Conservation (phyloP, 2,113 vertebrate genomes). For the Strix aluco region DNA sequence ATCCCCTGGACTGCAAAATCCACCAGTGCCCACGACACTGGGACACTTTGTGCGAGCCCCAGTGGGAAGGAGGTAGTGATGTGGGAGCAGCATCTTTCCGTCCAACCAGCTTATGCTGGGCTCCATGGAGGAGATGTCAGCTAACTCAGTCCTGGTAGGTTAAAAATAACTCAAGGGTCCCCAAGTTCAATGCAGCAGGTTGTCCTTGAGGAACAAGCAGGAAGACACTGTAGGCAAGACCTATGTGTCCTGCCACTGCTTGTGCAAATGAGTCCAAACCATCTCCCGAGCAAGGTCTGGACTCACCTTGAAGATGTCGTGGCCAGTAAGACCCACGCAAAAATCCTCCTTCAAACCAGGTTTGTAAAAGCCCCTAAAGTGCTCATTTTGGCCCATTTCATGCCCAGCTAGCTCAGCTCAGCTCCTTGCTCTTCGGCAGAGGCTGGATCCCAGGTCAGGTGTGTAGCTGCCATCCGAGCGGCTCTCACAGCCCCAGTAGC, state of each 20-base stretch:
- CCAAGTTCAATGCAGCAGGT: background rate
- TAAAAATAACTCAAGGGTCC: background rate
- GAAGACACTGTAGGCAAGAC: background rate
- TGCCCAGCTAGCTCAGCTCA: background rate
- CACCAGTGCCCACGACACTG: background rate
- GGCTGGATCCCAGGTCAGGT: background rate
- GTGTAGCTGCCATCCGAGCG: background rate
- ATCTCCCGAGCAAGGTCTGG: background rate
- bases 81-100: background rate
- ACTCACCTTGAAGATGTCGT: background rate
- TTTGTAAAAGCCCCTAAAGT: background rate
- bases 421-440: accelerated
- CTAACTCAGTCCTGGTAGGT: background rate
- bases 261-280: background rate
- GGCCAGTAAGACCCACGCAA: background rate
- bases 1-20: background rate
- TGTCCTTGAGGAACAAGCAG: background rate
- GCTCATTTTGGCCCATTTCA: background rate
- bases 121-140: background rate
- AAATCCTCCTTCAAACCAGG: background rate
- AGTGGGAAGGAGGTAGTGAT: background rate
- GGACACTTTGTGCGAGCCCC: background rate
- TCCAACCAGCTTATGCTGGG: background rate
- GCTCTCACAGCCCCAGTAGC: background rate
- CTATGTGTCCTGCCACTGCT: accelerated